Conservation (phyloP, 2,888 invertebrate genomes). For the Pheosia tremula region DNA sequence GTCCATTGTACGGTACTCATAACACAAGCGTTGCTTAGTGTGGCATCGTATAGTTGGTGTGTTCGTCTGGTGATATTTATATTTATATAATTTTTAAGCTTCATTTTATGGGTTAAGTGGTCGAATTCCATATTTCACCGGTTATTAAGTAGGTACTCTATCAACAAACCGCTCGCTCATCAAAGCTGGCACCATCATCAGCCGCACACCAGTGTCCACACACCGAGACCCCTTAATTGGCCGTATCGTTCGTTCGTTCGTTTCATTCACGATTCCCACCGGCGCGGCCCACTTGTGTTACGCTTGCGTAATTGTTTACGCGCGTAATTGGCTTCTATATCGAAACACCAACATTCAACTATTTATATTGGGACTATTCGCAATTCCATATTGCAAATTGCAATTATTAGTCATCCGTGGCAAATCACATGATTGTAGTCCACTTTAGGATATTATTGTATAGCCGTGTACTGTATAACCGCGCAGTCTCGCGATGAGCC, state of each 20-base stretch:
- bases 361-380: too few relatives aligned
- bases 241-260: conserved; percentile 37
- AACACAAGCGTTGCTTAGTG: too few relatives aligned
- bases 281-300: conserved; percentile 30
- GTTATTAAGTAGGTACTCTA: not conserved
- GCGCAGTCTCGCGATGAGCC: too few relatives aligned
- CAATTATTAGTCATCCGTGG: too few relatives aligned
- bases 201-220: not conserved
- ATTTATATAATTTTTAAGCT: not conserved
- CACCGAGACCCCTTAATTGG: conserved; percentile 31
- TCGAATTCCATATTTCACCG: not conserved
- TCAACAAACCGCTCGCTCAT: not conserved
- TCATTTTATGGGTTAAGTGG: not conserved
- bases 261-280: conserved; percentile 40
- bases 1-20: too few relatives aligned
- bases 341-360: not conserved
- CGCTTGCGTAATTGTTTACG: conserved; percentile 59
- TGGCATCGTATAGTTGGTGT: too few relatives aligned
- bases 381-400: too few relatives aligned
- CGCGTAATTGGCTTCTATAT: conserved; percentile 53
- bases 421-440: too few relatives aligned
- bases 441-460: too few relatives aligned
- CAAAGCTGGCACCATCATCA: not conserved
- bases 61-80: too few relatives aligned
- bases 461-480: too few relatives aligned